phyloP scores from a whole-genome alignment of 2,888 invertebrate genomes.

The Cistogaster globosa region DNA sequence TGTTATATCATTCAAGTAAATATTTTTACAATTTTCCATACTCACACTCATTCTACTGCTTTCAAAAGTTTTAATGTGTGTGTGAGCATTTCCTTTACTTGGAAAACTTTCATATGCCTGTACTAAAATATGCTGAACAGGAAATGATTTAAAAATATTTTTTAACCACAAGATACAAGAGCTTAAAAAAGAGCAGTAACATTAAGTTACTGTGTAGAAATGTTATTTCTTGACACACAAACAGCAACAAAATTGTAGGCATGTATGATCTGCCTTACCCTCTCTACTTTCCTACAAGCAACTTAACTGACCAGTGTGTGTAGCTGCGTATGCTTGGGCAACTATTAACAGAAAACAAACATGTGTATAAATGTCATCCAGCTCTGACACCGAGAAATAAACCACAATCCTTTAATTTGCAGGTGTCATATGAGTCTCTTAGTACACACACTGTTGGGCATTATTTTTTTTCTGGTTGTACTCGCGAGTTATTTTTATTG shows the following conservation, averaged over 20 bases:
- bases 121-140: constrained; percentile 65
- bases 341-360: constrained; percentile 8
- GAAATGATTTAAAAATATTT: constrained; percentile 71
- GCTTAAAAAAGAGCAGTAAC: constrained; percentile 16
- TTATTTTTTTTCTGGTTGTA: constrained; percentile 22
- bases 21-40: constrained; percentile 66
- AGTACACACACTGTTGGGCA: neutral
- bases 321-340: neutral
- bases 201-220: constrained; percentile 34
- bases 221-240: constrained; percentile 54
- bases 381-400: constrained; percentile 18
- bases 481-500: constrained; percentile 69
- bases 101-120: neutral
- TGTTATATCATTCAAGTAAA: constrained; percentile 65
- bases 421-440: constrained; percentile 65
- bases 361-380: constrained; percentile 23
- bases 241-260: constrained; percentile 21
- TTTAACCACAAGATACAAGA: constrained; percentile 59
- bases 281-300: neutral
- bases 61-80: neutral
- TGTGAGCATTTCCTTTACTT: constrained; percentile 24
- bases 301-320: constrained; percentile 31
- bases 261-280: neutral
- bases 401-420: constrained; percentile 71
- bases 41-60: constrained; percentile 20